A percentile compares a stretch with the other conserved stretches of the same genome.
Conservation (phyloP, 2,113 vertebrate species). For the Oryzias javanicus region DNA sequence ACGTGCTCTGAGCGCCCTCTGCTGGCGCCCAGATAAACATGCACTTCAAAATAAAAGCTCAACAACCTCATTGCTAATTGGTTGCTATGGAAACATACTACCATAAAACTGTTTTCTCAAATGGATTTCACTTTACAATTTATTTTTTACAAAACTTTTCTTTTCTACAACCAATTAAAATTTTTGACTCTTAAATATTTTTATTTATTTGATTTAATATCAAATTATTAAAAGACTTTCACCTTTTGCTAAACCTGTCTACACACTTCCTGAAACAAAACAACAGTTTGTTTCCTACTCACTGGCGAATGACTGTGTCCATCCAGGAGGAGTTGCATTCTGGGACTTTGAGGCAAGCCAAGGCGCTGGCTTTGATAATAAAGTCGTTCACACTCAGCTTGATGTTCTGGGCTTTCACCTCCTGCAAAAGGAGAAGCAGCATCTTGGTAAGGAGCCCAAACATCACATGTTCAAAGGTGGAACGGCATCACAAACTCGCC, state of each 20-base stretch:
- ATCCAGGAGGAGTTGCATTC: conserved; percentile 98
- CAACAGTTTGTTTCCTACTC: conserved; percentile 68
- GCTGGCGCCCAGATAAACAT: not conserved
- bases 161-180: too few species aligned
- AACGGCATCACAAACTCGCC: conserved; percentile 68
- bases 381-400: conserved; percentile 98
- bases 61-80: too few species aligned
- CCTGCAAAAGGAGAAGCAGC: conserved; percentile 70
- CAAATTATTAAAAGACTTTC: too few species aligned
- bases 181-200: too few species aligned
- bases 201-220: too few species aligned
- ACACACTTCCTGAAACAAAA: not conserved
- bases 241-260: too few species aligned
- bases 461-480: too few species aligned
- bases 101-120: not conserved
- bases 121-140: not conserved
- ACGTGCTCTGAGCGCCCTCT: conserved; percentile 13
- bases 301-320: conserved; percentile 98
- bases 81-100: too few species aligned
- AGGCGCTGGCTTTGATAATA: conserved; percentile 94
- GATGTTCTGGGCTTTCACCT: conserved; percentile 83
- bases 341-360: conserved; percentile 95
- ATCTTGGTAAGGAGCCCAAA: too few species aligned
- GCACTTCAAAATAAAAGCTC: not conserved
- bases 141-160: too few species aligned